These are phyloP conservation scores for Campoletis raptor DNA, from an alignment of 2,888 invertebrate genomes.

Conservation along the genomic window DNA sequence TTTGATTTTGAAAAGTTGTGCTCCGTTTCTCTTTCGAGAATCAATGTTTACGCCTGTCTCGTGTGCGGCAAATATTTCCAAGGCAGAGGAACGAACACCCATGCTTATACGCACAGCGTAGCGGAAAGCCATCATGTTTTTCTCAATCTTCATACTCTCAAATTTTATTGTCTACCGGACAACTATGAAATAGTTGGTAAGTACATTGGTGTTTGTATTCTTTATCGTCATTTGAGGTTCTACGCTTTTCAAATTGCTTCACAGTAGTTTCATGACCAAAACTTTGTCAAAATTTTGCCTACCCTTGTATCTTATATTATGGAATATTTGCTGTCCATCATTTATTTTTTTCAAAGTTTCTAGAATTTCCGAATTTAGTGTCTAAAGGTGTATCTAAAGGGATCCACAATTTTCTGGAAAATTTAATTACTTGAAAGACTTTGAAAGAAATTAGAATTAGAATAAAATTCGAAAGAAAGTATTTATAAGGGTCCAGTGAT, in stretches of 20 bases:
- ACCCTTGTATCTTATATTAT: no score
- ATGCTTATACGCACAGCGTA: conserved; percentile 99
- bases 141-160: conserved; percentile 97
- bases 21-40: conserved; percentile 98
- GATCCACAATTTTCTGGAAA: no score
- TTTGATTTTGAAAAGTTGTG: conserved; percentile 99
- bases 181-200: conserved; percentile 99
- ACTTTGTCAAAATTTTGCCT: neutral
- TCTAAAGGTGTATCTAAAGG: no score
- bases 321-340: no score
- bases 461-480: no score
- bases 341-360: no score
- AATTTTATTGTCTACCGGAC: conserved; percentile 99
- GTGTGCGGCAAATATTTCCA: conserved; percentile 99
- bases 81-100: conserved; percentile 98
- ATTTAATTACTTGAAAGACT: no score
- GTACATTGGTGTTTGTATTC: conserved; percentile 63
- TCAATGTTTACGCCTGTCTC: conserved; percentile 99
- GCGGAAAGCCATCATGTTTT: conserved; percentile 99
- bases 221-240: neutral
- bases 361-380: no score
- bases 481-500: no score
- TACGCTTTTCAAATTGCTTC: no score
- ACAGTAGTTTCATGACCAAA: neutral
- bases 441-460: no score